Evolutionary conservation across 1,140 invertebrate genomes (phyloP), one percentile per base, ranked within the genome.

Genomic region (Geopemphigus sp.): DNA sequence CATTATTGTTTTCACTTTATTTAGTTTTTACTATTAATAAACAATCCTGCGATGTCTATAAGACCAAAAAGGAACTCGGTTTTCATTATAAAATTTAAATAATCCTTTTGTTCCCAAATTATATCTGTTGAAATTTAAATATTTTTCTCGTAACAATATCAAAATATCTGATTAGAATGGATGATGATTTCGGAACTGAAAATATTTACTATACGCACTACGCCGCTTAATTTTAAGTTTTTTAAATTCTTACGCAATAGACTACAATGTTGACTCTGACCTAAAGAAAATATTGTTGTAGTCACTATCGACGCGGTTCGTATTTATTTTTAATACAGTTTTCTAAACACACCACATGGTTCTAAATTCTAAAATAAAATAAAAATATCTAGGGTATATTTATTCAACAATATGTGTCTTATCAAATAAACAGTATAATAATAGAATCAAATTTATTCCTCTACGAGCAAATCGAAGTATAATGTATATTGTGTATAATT

Each of bases 101-200:
- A 53, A 29, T 70, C 24, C 50, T 57, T 5, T 57, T 47, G 24
- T 70, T 70, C 24, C n/a, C 2, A 70, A 53, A 10, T 70, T 70
- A 24, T 70, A 70, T 70, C 22, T 26, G 47, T 70, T 70, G 19
- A 70, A 50, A 70, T 70, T 70, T 70, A 53, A 70, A 70, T 72
- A 72, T 72, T 72, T 53, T 70, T 54, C 50, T 54, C 64, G 17
- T 53, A 50, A 70, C 6, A 26, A n/a, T 70, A 39, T 39, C 24
- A 70, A 70, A 0, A 29, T 4, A 53, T 70, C 22, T 50, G 50
- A 15, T 53, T 17, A 19, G 24, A 2, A 26, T 70, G 22, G 15
- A 53, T 0, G 15, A 39, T 24, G 64, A 8, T 11, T 68, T 45
- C 15, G 12, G 26, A 4, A 70, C 8, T 53, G 6, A 19, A 70